Conservation (phyloP, 2,113 vertebrate genomes). For the Apeltes quadracus region DNA sequence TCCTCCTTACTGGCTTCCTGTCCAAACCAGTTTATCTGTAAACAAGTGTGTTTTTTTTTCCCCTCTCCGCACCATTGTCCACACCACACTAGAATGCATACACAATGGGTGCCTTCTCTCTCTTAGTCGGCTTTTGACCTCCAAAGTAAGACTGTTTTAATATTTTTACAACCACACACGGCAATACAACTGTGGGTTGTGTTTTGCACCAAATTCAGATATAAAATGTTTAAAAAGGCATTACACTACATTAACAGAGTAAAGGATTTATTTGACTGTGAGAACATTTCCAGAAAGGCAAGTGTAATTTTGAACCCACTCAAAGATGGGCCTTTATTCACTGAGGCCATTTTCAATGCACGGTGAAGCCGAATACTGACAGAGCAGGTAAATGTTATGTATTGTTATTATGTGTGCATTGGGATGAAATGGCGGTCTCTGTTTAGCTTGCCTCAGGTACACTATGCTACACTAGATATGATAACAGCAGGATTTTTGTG, state of each 20-base stretch:
- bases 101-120: slow-evolving; percentile 68
- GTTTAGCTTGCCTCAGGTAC: slow-evolving; percentile 61
- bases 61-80: slow-evolving; percentile 77
- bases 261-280: background rate
- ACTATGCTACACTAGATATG: slow-evolving; percentile 53
- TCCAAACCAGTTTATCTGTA: slow-evolving; percentile 83
- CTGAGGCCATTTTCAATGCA: too few relatives aligned
- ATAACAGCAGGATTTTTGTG: slow-evolving; percentile 62
- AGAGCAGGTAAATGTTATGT: slow-evolving; percentile 52
- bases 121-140: slow-evolving; percentile 53
- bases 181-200: slow-evolving; percentile 14
- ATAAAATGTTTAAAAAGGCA: slow-evolving; percentile 3
- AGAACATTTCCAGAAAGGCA: background rate
- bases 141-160: slow-evolving; percentile 45
- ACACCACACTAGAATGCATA: slow-evolving; percentile 70
- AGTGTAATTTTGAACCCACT: background rate
- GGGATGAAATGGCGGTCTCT: slow-evolving; percentile 60
- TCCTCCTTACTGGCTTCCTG: slow-evolving; percentile 82
- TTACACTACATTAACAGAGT: background rate
- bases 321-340: slow-evolving; percentile 2
- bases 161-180: slow-evolving; percentile 37
- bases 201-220: slow-evolving; percentile 1
- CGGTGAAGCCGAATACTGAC: slow-evolving; percentile 27
- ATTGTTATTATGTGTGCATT: slow-evolving; percentile 61
- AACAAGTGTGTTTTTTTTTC: slow-evolving; percentile 80